Evolutionary conservation across 2,113 vertebrate species (phyloP).

Genomic region (Nesogale talazaci): DNA sequence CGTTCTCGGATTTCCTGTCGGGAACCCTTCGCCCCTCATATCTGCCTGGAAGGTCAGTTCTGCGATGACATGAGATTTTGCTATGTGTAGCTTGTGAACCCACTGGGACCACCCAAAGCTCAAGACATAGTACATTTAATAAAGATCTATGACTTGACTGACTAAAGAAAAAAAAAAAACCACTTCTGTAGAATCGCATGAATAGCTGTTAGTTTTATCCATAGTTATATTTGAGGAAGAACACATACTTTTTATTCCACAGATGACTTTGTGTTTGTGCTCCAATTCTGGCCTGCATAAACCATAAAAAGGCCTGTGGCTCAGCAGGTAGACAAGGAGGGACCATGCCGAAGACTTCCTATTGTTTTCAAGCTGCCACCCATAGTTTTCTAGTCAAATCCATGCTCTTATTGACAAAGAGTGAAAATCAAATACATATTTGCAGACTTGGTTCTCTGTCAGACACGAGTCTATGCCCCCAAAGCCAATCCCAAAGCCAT

Average conservation of each 20-base stretch:
- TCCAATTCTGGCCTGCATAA: not conserved
- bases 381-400: not conserved
- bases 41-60: not conserved
- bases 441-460: not conserved
- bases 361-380: not conserved
- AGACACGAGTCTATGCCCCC: too few species aligned
- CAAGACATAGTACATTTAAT: not conserved
- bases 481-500: too few species aligned
- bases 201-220: not conserved
- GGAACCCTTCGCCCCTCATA: not conserved
- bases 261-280: not conserved
- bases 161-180: too few species aligned
- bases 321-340: not conserved
- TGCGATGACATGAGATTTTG: not conserved
- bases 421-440: not conserved
- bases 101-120: not conserved
- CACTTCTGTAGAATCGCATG: not conserved
- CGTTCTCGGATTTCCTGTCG: not conserved
- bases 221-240: not conserved
- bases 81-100: not conserved
- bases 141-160: not conserved
- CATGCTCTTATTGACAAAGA: slow-evolving; percentile 54
- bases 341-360: not conserved
- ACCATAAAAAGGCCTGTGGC: too few species aligned
- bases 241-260: not conserved